Evolutionary conservation across 2,113 vertebrate species (phyloP), one percentile per base, ranked within the genome.

Genomic region (Cromileptes altivelis): DNA sequence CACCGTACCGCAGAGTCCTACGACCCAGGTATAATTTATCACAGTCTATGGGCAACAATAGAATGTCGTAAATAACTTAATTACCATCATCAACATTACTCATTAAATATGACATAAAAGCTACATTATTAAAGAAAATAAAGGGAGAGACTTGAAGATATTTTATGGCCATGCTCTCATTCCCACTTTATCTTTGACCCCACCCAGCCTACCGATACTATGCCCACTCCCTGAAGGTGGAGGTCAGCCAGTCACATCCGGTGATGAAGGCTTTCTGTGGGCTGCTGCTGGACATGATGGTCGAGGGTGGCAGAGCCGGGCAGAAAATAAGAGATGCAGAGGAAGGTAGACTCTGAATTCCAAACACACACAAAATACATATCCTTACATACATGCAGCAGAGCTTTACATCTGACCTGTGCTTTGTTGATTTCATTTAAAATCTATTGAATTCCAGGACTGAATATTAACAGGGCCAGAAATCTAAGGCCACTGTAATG

Each of bases 161-260:
- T 47, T 67, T 64, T 45, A 40, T 14, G 6, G 1, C 5, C 3
- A 1, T 18, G 37, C 19, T 52, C 27, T 45, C 6, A 23, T 25
- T 19, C 13, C 68, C 42, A 78, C 15, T 50, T 30, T 6, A 18
- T 21, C 14, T 23, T 62, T 89, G 60, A 55, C 63, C 55, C 40
- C 79, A 21, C 53, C 1, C 85, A 99, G 98, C 96, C 52, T 98
- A 97, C 78, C 82, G 75, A 49, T 94, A 91, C 2, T 99, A 99
- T 85, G 95, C 93, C 55, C 92, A 96, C 87, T 97, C 95, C 90
- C 91, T 98, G 94, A 94, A 93, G 92, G 89, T 97, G 1, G 98
- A 98, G 92, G 96, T 95, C 73, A 96, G 95, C 91, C 97, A 98
- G 91, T 93, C 95, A 0, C 97, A 99, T 78, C 98, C 97, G 0